These are phyloP conservation scores for Brenthis ino DNA, from an alignment of 2,888 invertebrate genomes.

Conservation along the genomic window DNA sequence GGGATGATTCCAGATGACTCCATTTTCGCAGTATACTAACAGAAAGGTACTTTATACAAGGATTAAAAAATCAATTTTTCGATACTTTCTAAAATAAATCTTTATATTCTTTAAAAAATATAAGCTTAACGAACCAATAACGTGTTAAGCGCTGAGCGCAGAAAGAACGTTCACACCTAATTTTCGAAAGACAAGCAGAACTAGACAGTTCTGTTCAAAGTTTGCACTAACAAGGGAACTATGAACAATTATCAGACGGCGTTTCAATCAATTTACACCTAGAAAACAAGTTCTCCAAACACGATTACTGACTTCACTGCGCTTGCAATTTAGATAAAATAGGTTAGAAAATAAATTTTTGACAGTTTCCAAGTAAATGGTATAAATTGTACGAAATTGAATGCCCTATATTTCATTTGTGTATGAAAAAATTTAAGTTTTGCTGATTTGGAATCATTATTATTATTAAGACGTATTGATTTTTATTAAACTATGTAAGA, in stretches of 20 bases:
- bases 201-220: constrained; percentile 43
- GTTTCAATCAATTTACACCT: constrained; percentile 76
- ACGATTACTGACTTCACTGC: constrained; percentile 35
- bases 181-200: constrained; percentile 39
- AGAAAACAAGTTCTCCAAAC: constrained; percentile 63
- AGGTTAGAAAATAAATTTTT: constrained; percentile 1
- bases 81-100: not conserved
- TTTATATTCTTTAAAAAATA: not conserved
- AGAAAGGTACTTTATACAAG: not conserved
- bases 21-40: too few species aligned
- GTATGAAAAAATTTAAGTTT: too few species aligned
- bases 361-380: too few species aligned
- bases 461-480: too few species aligned
- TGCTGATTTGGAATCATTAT: too few species aligned
- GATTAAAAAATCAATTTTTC: not conserved
- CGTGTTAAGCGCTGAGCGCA: constrained; percentile 6
- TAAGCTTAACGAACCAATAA: constrained; percentile 18
- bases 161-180: constrained; percentile 24
- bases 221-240: constrained; percentile 71
- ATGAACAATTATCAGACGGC: constrained; percentile 76
- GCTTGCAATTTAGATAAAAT: constrained; percentile 27
- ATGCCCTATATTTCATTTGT: too few species aligned
- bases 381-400: too few species aligned
- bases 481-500: too few species aligned
- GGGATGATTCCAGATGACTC: too few species aligned